These are phyloP conservation scores for Acrossocheilus fasciatus DNA, from an alignment of 2,797 vertebrate species.

Conservation along the genomic window DNA sequence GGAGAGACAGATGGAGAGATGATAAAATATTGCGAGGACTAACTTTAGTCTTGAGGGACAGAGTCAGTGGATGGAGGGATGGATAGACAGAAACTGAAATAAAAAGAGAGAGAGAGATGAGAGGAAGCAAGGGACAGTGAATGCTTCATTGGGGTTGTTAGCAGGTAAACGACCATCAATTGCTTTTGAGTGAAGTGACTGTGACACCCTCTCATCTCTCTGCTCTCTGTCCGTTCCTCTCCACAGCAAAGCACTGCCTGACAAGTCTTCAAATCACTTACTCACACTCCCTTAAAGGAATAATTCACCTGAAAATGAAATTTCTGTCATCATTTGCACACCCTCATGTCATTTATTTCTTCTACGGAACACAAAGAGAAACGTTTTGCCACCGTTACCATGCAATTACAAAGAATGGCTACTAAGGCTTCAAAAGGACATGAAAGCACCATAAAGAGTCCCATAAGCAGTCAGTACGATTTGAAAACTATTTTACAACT, in stretches of 20 bases:
- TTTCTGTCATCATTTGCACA: slow-evolving; percentile 1
- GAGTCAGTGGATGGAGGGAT: slow-evolving; percentile 1
- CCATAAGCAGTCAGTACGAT: background rate
- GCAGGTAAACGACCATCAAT: slow-evolving; percentile 78
- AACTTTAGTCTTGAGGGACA: slow-evolving; percentile 2
- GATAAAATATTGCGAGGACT: slow-evolving; percentile 27
- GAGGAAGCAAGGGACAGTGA: slow-evolving; percentile 59
- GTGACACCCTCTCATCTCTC: slow-evolving; percentile 71
- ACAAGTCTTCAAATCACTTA: slow-evolving; percentile 69
- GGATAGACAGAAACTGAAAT: background rate
- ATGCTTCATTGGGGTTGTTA: slow-evolving; percentile 57
- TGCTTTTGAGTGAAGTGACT: slow-evolving; percentile 72
- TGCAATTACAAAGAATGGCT: background rate
- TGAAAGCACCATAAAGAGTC: background rate
- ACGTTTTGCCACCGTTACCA: background rate
- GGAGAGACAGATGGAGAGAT: slow-evolving; percentile 40
- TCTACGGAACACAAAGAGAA: background rate
- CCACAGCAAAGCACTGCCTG: slow-evolving; percentile 66
- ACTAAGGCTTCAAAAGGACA: background rate
- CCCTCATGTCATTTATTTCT: background rate
- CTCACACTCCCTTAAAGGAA: slow-evolving; percentile 45
- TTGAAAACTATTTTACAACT: background rate
- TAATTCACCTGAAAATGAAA: slow-evolving; percentile 1
- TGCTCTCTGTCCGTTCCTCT: slow-evolving; percentile 59
- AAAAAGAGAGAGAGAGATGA: background rate